phyloP scores from a whole-genome alignment of 2,888 invertebrate genomes.

The Leucophenga maculata region DNA sequence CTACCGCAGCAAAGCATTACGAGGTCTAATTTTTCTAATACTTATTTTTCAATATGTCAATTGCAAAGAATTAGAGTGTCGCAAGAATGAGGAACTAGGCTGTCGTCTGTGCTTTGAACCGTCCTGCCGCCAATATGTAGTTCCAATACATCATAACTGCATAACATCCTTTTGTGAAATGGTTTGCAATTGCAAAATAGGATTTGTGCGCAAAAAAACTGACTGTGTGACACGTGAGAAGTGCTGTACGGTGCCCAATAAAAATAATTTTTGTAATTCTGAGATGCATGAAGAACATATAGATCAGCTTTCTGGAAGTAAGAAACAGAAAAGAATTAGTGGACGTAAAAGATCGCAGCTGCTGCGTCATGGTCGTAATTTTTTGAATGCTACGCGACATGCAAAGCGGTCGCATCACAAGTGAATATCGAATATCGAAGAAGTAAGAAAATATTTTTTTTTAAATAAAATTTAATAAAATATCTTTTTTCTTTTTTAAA shows the following conservation, averaged over 20 bases:
- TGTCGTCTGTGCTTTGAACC: constrained; percentile 24
- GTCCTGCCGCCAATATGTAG: neutral
- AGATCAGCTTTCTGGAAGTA: no score
- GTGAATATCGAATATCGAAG: no score
- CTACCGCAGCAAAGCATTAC: no score
- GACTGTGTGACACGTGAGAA: constrained; percentile 9
- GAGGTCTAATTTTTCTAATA: no score
- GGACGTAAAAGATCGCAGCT: neutral
- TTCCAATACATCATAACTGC: neutral
- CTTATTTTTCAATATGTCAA: neutral
- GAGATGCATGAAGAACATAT: neutral
- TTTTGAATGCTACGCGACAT: no score
- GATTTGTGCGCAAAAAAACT: constrained; percentile 17
- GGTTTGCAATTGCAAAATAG: constrained; percentile 25
- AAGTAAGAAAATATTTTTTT: neutral
- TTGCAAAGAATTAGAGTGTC: constrained; percentile 19
- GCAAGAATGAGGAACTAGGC: neutral
- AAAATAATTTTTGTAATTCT: neutral
- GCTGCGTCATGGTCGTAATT: no score
- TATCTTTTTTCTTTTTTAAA: no score
- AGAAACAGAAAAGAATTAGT: neutral
- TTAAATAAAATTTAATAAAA: no score
- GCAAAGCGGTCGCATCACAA: no score
- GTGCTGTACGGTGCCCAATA: constrained; percentile 6
- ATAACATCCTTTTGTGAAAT: neutral